Conservation (phyloP, 1,140 invertebrate species). For the Potamilus streckersoni region DNA sequence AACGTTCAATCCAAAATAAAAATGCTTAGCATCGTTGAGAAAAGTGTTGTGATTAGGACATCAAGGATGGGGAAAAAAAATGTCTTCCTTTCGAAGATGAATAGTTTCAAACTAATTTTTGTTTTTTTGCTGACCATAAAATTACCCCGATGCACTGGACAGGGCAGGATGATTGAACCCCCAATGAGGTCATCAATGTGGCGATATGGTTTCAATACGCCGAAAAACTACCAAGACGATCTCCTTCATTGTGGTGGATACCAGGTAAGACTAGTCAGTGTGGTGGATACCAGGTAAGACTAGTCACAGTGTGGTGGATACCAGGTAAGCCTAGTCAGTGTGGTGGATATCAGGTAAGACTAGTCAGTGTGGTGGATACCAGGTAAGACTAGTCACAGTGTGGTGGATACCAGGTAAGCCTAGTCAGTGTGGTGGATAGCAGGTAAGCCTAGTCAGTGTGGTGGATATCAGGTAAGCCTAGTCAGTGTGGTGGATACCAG, state of each 20-base stretch:
- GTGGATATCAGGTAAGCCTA: conserved; percentile 3
- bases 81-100: too few relatives aligned
- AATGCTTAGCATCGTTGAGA: too few relatives aligned
- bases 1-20: too few relatives aligned
- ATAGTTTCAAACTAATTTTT: too few relatives aligned
- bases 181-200: not conserved
- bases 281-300: conserved; percentile 3
- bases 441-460: not conserved
- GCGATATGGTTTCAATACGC: not conserved
- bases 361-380: not conserved
- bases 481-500: not conserved
- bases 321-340: not conserved
- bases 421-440: not conserved
- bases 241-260: conserved; percentile 1
- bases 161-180: not conserved
- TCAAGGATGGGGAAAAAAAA: too few relatives aligned
- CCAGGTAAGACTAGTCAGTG: not conserved
- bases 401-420: conserved; percentile 4
- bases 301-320: conserved; percentile 4
- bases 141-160: not conserved
- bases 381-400: conserved; percentile 5
- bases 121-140: too few relatives aligned
- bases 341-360: conserved; percentile 2
- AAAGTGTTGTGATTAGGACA: too few relatives aligned
- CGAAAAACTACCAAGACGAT: not conserved